Base-by-base conservation (phyloP, 2,113 vertebrate species). In the Mesocricetus auratus region DNA sequence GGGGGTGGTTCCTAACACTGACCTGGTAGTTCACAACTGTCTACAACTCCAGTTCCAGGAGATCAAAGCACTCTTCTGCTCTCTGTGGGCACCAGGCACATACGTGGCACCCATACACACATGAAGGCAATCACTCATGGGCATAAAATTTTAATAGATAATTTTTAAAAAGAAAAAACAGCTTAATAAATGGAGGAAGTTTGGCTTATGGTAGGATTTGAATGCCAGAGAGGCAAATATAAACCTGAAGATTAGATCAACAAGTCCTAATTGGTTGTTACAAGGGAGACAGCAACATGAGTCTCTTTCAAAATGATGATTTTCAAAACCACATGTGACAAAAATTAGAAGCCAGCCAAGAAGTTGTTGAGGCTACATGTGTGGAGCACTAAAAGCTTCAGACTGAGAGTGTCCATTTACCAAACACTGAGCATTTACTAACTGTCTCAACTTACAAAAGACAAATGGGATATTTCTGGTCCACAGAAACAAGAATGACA, bases 401-500 rank as follows among this genome's bases (percentile, higher is more conserved):
- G 69, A 12, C 33, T 74, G 56, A 68, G 0, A 79, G 58, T 9
- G 56, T 68, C 24, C 91, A 92, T 36, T 75, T 78, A 58, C 50
- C 24, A 45, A 86, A n/a, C n/a, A 94, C 39, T 94, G 69, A 86
- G 68, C 58, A 95, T 68, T 71, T 81, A 73, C 15, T 89, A 45
- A 93, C 71, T 81, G 36, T 53, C 58, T 90, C 68, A 42, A 60
- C 15, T 86, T 81, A 15, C 74, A 69, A 47, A 17, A 91, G 74
- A 94, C 58, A 42, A 91, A 74, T 15, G 92, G 2, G 36, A 50
- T 22, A 93, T 85, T 64, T 83, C n/a, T 85, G 39, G 56, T 31
- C 73, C 90, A 91, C 26, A 96, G 81, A 94, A 96, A 91, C 33
- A 31, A 26, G 94, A 68, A 58, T 75, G 93, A 89, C 69, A 93